Conservation (phyloP, 2,797 vertebrate species). For the Rousettus madagascariensis region DNA sequence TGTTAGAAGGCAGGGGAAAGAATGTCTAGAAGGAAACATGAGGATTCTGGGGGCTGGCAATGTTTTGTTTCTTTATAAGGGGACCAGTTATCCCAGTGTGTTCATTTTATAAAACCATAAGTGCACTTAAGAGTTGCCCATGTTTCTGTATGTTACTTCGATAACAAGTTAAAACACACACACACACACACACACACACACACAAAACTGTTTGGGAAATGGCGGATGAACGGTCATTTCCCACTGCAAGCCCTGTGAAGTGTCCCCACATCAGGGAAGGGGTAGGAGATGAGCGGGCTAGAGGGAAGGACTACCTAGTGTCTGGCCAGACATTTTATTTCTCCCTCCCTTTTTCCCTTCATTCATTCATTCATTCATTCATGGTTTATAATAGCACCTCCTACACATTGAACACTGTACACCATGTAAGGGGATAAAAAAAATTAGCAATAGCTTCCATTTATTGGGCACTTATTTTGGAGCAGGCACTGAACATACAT, state of each 20-base stretch:
- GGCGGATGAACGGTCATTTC: not conserved
- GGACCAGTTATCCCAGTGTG: not conserved
- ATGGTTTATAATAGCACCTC: conserved; percentile 4
- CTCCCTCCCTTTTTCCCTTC: not conserved
- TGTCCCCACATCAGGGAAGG: not conserved
- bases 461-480: not conserved
- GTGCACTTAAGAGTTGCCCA: not conserved
- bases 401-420: not conserved
- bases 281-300: not conserved
- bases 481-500: not conserved
- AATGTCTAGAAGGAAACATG: not conserved
- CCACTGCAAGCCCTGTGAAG: not conserved
- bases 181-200: not conserved
- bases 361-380: no score
- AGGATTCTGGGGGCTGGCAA: not conserved
- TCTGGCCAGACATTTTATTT: conserved; percentile 16
- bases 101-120: not conserved
- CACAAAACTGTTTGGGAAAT: not conserved
- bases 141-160: not conserved
- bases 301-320: not conserved
- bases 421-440: not conserved
- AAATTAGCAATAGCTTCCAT: not conserved
- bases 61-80: not conserved
- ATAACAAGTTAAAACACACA: not conserved
- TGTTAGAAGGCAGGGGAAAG: not conserved